These are phyloP conservation scores for Hypena proboscidalis DNA, from an alignment of 2,888 invertebrate genomes.

Conservation along the genomic window DNA sequence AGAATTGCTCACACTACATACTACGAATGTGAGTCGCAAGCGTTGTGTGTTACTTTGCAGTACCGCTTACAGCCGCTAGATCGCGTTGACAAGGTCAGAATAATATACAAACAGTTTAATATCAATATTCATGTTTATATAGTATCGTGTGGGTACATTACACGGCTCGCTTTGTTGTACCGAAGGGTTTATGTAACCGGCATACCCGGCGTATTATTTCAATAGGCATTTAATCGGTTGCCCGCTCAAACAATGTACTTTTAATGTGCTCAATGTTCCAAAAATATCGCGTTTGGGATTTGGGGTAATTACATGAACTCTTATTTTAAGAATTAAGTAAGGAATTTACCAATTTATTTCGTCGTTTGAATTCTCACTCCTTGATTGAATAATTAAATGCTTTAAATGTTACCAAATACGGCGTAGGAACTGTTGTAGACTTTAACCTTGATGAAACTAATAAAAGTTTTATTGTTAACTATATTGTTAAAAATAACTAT, in stretches of 20 bases:
- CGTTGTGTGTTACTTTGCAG: constrained; percentile 23
- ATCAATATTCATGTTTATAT: constrained; percentile 44
- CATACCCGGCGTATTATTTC: constrained; percentile 23
- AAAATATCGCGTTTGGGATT: constrained; percentile 10
- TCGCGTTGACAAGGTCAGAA: constrained; percentile 52
- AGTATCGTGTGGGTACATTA: constrained; percentile 30
- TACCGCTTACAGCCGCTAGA: constrained; percentile 45
- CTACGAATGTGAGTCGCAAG: constrained; percentile 7
- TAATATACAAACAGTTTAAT: constrained; percentile 36
- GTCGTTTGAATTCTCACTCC: too few species aligned
- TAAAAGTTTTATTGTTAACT: too few species aligned
- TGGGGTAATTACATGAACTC: not conserved
- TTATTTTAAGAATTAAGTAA: not conserved
- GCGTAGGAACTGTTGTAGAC: too few species aligned
- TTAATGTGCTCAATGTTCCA: constrained; percentile 4
- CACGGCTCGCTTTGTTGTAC: constrained; percentile 32
- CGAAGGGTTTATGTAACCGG: constrained; percentile 36
- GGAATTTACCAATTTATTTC: too few species aligned
- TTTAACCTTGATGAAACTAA: too few species aligned
- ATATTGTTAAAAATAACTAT: too few species aligned
- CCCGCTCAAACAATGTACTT: constrained; percentile 9
- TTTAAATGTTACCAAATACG: too few species aligned
- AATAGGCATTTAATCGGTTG: constrained; percentile 15
- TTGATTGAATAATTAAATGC: too few species aligned
- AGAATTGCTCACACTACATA: not conserved